Evolutionary conservation across 2,113 vertebrate species (phyloP), one percentile per base, ranked within the genome.

Genomic region (Callionymus lyra): DNA sequence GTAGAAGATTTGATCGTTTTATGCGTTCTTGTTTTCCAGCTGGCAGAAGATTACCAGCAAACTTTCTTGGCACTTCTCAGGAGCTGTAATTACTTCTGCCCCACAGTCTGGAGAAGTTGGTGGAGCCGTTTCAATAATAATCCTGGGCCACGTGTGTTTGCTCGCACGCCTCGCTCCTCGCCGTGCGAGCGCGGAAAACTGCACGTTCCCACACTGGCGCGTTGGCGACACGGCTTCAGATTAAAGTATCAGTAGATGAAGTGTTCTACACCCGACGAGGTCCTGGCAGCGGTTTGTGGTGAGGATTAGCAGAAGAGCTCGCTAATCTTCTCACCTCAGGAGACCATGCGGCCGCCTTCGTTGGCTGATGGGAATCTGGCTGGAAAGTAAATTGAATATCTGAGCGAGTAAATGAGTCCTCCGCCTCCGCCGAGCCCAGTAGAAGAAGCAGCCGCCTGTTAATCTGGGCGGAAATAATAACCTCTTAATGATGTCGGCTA

Each of bases 251-350:
- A 15, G 18, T 39, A 52, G 42, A 42, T 44, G 38, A 35, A 52
- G 44, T 57, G 45, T 59, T 59, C 51, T 37, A 12, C 59, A 57
- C 53, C 50, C 12, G 12, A 38, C 55, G 27, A 1, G 13, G 10
- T 36, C 47, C 50, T 3, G 38, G 32, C 50, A 44, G 66, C 49
- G 51, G 61, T 64, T 59, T 44, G 64, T 56, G 43, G 59, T 42
- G 42, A 31, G 76, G 72, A 74, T 76, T 72, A 72, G 67, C 14
- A 44, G 12, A 39, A 72, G 59, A 72, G 70, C 54, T 50, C 38
- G 63, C 59, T 76, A 79, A 75, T 75, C 72, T 70, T n/a, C 60
- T 52, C 75, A 61, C 72, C 67, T 79, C 70, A 50, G 67, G 76
- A 73, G 70, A 63, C 56, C 15, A 56, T 36, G 52, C 53, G 60